Evolutionary conservation across 2,888 invertebrate species (phyloP).

Genomic region (Lottia gigantea): DNA sequence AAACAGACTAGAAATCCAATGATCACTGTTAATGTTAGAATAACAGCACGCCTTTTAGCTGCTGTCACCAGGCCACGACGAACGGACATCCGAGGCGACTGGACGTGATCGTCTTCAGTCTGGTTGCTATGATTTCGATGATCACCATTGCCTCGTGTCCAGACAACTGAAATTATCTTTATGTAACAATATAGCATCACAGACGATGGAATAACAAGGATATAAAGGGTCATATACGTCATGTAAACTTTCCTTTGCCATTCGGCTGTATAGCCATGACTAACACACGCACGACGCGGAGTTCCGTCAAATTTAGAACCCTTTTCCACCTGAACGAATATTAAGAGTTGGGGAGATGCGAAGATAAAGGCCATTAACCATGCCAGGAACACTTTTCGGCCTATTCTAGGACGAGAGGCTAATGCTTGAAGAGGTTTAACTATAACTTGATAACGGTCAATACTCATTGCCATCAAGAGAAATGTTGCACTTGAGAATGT

Average conservation of each 20-base stretch:
- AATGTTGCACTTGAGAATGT: conserved; percentile 57
- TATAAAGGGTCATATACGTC: conserved; percentile 67
- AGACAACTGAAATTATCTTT: conserved; percentile 68
- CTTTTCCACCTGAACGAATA: conserved; percentile 66
- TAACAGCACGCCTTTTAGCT: conserved; percentile 68
- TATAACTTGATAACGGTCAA: conserved; percentile 68
- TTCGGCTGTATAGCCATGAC: conserved; percentile 67
- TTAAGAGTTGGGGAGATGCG: conserved; percentile 68
- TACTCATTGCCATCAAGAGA: conserved; percentile 68
- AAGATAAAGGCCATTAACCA: conserved; percentile 68
- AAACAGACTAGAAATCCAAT: conserved; percentile 68
- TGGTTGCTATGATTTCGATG: background rate
- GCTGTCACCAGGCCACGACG: conserved; percentile 59
- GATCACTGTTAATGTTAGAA: conserved; percentile 69
- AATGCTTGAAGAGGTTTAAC: conserved; percentile 67
- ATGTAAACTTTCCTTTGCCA: conserved; percentile 70
- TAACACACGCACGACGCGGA: conserved; percentile 62
- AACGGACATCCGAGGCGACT: conserved; percentile 52
- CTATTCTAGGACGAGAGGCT: conserved; percentile 54
- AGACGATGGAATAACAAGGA: conserved; percentile 66
- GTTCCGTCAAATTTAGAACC: conserved; percentile 55
- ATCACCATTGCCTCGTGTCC: conserved; percentile 54
- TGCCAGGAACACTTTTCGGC: conserved; percentile 63
- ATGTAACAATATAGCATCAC: conserved; percentile 69
- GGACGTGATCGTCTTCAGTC: background rate